Evolutionary conservation across 2,113 vertebrate species (phyloP), one percentile per base, ranked within the genome.

Genomic region (Lasiurus borealis): DNA sequence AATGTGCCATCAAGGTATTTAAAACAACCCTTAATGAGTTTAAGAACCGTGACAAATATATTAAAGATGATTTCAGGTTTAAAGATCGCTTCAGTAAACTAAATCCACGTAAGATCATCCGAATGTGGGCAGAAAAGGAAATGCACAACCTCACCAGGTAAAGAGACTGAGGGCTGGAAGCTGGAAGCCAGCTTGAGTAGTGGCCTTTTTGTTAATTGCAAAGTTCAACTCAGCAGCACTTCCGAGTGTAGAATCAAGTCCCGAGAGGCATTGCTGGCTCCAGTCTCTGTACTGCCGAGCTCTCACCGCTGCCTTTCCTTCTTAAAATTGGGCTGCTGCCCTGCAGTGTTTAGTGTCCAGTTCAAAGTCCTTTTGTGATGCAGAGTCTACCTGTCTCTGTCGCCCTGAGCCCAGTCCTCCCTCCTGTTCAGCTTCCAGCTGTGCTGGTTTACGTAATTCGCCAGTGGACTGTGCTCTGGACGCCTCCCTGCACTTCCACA

Each of bases 1-100:
- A 99, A 87, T 99, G 99, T 97, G 99, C 99, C 64, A 98, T 99
- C 96, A 99, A 99, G 97, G 99, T 99, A 31, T 99, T 99, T 97
- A 99, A 99, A 98, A 99, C 99, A 18, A 99, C 99, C 5, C 98
- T 99, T 64, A 99, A 99, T 97, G 99, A 99, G 96, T 99, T 99
- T 98, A 99, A 98, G 98, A 99, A 99, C 98, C 97, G 99, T 50
- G 99, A 99, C 97, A 99, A 99, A 92, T 99, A 99, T 96, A 99
- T 99, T 96, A 99, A 99, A 96, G 99, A 99, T 96, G 99, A 99
- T 97, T 99, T 99, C 92, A 99, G 99, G 96, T 99, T 99, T 98
- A 99, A 98, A 84, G 99, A 99, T 25, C 99, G 99, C 89, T 99
- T 99, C 98, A 99, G 99, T 98, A 99, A 99, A 94, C 97, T 99